phyloP scores from a whole-genome alignment of 1,140 invertebrate species.

The Subanguina moxae region DNA sequence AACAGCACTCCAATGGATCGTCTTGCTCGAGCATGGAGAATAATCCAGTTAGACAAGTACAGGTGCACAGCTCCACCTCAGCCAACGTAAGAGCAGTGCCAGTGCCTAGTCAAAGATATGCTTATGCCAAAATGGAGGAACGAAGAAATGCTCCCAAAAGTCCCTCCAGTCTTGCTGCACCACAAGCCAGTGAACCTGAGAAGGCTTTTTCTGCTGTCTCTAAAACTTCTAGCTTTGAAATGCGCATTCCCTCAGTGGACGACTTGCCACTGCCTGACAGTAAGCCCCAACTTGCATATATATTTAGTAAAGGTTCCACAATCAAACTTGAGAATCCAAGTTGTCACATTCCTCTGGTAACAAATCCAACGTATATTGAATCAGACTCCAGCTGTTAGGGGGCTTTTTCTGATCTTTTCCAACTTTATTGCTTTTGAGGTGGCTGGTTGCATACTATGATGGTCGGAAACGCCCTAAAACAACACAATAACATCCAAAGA shows the following conservation, averaged over 20 bases:
- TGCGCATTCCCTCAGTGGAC: conserved; percentile 38
- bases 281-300: conserved; percentile 3
- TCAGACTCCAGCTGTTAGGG: too few relatives aligned
- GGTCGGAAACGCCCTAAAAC: too few relatives aligned
- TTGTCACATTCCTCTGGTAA: too few relatives aligned
- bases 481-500: too few relatives aligned
- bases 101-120: conserved; percentile 54
- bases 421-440: too few relatives aligned
- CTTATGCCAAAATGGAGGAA: conserved; percentile 54
- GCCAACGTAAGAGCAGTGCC: conserved; percentile 50
- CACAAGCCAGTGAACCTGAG: conserved; percentile 8
- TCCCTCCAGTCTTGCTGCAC: conserved; percentile 10
- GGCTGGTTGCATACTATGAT: too few relatives aligned
- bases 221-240: conserved; percentile 13
- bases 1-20: conserved; percentile 33
- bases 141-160: conserved; percentile 28
- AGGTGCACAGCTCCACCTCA: conserved; percentile 23
- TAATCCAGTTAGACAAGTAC: conserved; percentile 54
- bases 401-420: too few relatives aligned
- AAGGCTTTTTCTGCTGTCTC: conserved; percentile 7
- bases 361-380: too few relatives aligned
- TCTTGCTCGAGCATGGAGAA: conserved; percentile 23
- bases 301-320: too few relatives aligned
- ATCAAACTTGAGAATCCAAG: too few relatives aligned
- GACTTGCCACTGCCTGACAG: conserved; percentile 44